Evolutionary conservation across 1,140 invertebrate species (phyloP), one percentile per base, ranked within the genome.

Genomic region (Drosophila subpulchrella): DNA sequence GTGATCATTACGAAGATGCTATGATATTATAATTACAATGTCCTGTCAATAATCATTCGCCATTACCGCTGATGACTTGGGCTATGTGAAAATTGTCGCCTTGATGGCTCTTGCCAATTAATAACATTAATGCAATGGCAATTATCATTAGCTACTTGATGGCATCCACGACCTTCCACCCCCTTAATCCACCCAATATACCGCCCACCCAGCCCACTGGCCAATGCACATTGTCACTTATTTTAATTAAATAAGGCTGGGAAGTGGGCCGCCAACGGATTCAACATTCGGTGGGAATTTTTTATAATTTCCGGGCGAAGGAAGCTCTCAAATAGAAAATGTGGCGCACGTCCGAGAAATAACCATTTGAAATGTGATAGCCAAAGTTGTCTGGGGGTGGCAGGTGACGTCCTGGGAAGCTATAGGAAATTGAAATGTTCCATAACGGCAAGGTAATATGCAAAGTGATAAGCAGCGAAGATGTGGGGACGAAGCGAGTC

Each of bases 121-220:
- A 83, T 89, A 89, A 74, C 53, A 61, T 88, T 89, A 89, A 88
- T 89, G 83, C 84, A 84, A 71, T 83, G 84, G 84, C 84, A 89
- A 88, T 88, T 88, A 88, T 80, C 83, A 82, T 88, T 89, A 88
- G 79, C 71, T 63, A 83, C 70, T 62, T 54, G 58, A 56, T 71
- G 73, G 36, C 44, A 34, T 27, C 57, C 48, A 24, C 44, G 50
- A 53, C 46, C 44, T 53, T 36, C 32, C 60, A 34, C 38, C 17
- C n/a, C 20, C 17, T 20, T 10, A 34, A 34, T 34, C 46, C 15
- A 15, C 39, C 27, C 59, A 39, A 32, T 32, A 24, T 12, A n/a
- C 17, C 24, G 4, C 12, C 11, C 46, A 6, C 24, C 57, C 15
- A 17, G 34, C 44, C 51, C 36, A 46, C 57, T 60, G 41, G 34